Evolutionary conservation across 2,797 vertebrate species (phyloP).

Genomic region (Esox masquinongy): DNA sequence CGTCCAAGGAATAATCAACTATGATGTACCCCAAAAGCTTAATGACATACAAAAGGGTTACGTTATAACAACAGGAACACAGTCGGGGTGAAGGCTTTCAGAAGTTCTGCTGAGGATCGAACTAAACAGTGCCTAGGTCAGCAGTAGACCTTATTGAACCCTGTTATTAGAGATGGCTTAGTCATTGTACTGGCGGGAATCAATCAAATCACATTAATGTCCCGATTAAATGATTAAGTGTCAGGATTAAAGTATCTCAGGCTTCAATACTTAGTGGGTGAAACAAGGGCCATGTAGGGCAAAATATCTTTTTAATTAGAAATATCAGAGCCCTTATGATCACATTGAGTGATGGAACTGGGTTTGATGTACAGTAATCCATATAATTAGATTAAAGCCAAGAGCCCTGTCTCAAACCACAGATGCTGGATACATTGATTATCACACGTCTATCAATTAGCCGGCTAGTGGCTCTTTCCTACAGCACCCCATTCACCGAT

Average conservation of each 20-base stretch:
- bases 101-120: background rate
- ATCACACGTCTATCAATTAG: slow-evolving; percentile 70
- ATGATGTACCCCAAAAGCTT: background rate
- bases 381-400: slow-evolving; percentile 39
- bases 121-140: background rate
- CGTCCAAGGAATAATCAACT: background rate
- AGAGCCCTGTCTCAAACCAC: slow-evolving; percentile 26
- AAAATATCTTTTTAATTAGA: slow-evolving; percentile 56
- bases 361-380: slow-evolving; percentile 22
- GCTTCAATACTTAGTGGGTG: slow-evolving; percentile 57
- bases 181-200: slow-evolving; percentile 72
- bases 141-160: background rate
- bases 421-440: slow-evolving; percentile 68
- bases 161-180: slow-evolving; percentile 27
- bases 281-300: slow-evolving; percentile 53
- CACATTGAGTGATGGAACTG: slow-evolving; percentile 4
- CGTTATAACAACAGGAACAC: background rate
- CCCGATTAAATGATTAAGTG: slow-evolving; percentile 48
- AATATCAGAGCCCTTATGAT: slow-evolving; percentile 37
- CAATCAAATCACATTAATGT: slow-evolving; percentile 72
- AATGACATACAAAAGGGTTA: background rate
- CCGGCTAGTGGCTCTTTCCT: background rate
- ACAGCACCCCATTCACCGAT: background rate
- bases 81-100: background rate
- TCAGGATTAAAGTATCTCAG: slow-evolving; percentile 59